Conservation (phyloP, 2,888 invertebrate genomes). For the Carabus problematicus region DNA sequence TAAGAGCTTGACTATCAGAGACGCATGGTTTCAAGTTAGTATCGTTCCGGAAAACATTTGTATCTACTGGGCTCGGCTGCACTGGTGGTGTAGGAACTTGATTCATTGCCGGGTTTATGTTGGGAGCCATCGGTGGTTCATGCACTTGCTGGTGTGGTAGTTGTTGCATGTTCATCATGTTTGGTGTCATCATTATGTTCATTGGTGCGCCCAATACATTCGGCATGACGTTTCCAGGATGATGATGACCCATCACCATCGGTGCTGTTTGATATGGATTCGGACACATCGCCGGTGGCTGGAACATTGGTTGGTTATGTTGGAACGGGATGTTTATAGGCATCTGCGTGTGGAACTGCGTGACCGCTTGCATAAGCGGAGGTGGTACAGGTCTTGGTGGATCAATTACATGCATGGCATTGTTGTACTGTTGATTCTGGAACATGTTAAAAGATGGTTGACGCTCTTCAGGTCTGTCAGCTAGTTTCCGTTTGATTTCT, state of each 20-base stretch:
- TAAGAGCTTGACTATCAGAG: conserved; percentile 25
- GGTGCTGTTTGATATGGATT: conserved; percentile 18
- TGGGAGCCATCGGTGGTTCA: neutral
- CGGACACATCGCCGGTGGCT: conserved; percentile 38
- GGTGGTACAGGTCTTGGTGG: conserved; percentile 33
- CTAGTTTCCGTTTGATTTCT: conserved; percentile 55
- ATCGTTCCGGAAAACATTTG: no score
- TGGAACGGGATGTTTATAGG: conserved; percentile 40
- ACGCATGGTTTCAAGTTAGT: conserved; percentile 31
- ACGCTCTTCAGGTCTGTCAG: conserved; percentile 44
- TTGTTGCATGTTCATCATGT: neutral
- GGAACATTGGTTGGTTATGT: conserved; percentile 21
- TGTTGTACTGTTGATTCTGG: neutral
- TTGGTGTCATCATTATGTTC: neutral
- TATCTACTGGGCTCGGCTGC: neutral
- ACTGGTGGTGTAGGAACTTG: neutral
- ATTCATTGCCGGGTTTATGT: neutral
- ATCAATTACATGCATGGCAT: conserved; percentile 1
- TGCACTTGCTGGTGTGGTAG: neutral
- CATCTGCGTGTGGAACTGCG: conserved; percentile 25
- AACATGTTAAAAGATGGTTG: neutral
- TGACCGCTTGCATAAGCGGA: conserved; percentile 4
- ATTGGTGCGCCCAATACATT: neutral
- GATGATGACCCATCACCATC: conserved; percentile 1
- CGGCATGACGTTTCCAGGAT: neutral